These are phyloP conservation scores for Helogale parvula DNA, from an alignment of 2,113 vertebrate species.

Conservation along the genomic window DNA sequence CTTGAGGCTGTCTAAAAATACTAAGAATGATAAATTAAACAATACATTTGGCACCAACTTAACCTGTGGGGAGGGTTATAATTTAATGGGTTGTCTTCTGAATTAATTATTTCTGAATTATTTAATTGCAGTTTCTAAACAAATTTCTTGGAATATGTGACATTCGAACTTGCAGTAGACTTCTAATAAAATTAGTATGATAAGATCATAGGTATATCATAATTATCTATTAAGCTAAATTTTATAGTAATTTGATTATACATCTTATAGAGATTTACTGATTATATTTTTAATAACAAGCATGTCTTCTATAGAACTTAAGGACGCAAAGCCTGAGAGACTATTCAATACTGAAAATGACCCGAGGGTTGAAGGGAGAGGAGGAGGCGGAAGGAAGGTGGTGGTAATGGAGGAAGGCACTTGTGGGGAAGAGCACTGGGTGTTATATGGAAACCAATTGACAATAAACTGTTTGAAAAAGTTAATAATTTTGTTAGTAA, in stretches of 20 bases:
- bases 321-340: background rate
- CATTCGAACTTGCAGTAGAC: conserved; percentile 62
- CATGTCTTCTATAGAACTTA: conserved; percentile 51
- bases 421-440: too few species aligned
- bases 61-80: conserved; percentile 89
- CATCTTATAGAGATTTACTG: background rate
- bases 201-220: conserved; percentile 31
- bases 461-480: too few species aligned
- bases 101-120: conserved; percentile 91
- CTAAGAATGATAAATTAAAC: conserved; percentile 91
- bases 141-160: conserved; percentile 83
- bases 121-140: conserved; percentile 88
- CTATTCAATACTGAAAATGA: too few species aligned
- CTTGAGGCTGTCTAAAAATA: conserved; percentile 89
- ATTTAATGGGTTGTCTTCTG: conserved; percentile 89
- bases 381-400: too few species aligned
- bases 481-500: conserved; percentile 46
- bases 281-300: conserved; percentile 74
- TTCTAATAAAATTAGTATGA: conserved; percentile 51
- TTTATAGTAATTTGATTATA: background rate
- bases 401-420: too few species aligned
- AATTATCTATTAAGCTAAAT: conserved; percentile 54
- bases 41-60: conserved; percentile 88
- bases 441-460: too few species aligned
- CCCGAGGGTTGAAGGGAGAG: too few species aligned